Evolutionary conservation across 2,888 invertebrate species (phyloP), one percentile per base, ranked within the genome.

Genomic region (Herminia tarsipennalis): DNA sequence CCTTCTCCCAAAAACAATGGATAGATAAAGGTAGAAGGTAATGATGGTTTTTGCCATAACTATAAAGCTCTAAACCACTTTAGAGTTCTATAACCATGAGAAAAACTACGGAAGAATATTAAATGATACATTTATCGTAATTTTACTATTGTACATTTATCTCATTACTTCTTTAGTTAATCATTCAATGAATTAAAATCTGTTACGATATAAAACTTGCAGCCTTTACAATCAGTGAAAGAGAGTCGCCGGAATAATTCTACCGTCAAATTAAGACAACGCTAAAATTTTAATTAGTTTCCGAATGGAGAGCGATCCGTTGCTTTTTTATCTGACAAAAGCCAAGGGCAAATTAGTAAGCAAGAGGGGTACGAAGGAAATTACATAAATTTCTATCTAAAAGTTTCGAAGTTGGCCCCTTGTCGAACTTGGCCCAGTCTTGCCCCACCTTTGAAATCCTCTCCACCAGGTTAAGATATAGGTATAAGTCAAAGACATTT

Each of bases 241-340:
- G 10, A 17, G 8, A 24, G 6, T 8, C 22, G 12, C 24, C 9
- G n/a, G 21, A 44, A 48, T 52, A 56, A 58, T 53, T 53, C 30
- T 28, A 55, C 55, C 44, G 44, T 48, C 49, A 52, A 65, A 63
- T 65, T 57, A 54, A 55, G 59, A 62, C 65, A 36, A 42, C 46
- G 47, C 34, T 45, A 55, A 60, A 62, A 59, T 62, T 57, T 57
- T 63, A 63, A 66, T 65, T 65, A 65, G 57, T 66, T 66, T 63
- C 45, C 55, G 34, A 63, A 56, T 41, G 50, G 30, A 36, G 18
- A 39, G 10, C 42, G 35, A 39, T 51, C 36, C 33, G 13, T 41
- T 37, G 16, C 6, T 18, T 53, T 61, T 64, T 56, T 51, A 32
- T 39, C 35, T 43, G 38, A 65, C 56, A 62, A 56, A 63, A n/a